phyloP scores from a whole-genome alignment of 2,797 vertebrate genomes.

The Crypturellus tataupa region DNA sequence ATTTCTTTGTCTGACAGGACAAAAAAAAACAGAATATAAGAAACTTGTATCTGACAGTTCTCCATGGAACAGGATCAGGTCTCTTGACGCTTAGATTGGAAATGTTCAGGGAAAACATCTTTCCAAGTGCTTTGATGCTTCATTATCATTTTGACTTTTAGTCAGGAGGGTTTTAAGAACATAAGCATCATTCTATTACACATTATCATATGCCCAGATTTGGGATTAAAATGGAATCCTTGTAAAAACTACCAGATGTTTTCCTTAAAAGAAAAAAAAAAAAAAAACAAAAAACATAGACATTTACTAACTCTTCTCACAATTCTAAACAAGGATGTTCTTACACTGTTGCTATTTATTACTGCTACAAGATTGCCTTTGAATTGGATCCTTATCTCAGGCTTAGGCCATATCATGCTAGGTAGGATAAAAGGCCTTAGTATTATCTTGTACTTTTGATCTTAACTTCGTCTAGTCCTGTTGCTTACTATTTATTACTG shows the following conservation, averaged over 20 bases:
- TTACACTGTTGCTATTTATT: background rate
- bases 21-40: background rate
- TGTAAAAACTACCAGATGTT: background rate
- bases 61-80: background rate
- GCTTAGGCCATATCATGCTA: background rate
- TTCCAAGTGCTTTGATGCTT: background rate
- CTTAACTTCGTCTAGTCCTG: background rate
- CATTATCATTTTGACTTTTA: background rate
- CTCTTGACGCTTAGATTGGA: background rate
- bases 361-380: background rate
- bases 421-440: background rate
- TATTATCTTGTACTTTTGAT: background rate
- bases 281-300: background rate
- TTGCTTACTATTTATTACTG: background rate
- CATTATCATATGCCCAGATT: background rate
- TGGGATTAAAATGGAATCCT: background rate
- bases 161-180: background rate
- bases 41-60: background rate
- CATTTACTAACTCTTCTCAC: background rate
- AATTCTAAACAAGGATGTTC: background rate
- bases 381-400: background rate
- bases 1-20: background rate
- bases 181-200: background rate
- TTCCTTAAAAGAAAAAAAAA: background rate
- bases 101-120: background rate